Conservation (phyloP, 30 jellyfish, hydroid and myxozoan genomes). For the Aurelia aurita region DNA sequence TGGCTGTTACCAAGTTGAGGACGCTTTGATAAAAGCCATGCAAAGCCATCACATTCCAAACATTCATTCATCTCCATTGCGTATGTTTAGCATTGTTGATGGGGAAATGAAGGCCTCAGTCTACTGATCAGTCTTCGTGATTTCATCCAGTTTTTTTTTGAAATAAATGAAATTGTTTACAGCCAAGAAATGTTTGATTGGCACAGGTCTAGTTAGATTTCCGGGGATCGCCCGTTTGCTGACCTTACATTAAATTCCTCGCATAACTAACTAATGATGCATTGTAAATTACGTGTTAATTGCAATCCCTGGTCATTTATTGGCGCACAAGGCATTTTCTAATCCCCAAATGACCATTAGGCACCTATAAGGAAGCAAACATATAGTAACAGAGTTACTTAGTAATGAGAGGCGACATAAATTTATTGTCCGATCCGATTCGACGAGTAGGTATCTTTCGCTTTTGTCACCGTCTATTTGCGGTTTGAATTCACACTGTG, state of each 20-base stretch:
- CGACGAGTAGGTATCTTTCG: slow-evolving; percentile 3
- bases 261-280: slow-evolving; percentile 57
- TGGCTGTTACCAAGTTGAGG: neutral
- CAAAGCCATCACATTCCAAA: slow-evolving; percentile 17
- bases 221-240: slow-evolving; percentile 81
- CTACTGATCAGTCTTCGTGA: neutral
- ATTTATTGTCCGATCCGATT: neutral
- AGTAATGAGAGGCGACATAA: neutral
- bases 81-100: neutral
- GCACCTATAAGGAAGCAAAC: no score
- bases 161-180: no score
- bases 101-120: neutral
- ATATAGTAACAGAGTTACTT: no score
- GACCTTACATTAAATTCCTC: slow-evolving; percentile 62
- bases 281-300: slow-evolving; percentile 30
- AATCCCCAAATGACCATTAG: no score
- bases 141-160: neutral
- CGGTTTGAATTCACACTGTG: slow-evolving; percentile 45
- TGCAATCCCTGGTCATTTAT: neutral
- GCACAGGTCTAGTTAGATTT: slow-evolving; percentile 32
- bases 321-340: no score
- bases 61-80: neutral
- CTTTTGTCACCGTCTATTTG: slow-evolving; percentile 59
- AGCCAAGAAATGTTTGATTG: no score
- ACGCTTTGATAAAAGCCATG: neutral